phyloP scores from a whole-genome alignment of 2,797 vertebrate genomes.

The Epinephelus awoara region DNA sequence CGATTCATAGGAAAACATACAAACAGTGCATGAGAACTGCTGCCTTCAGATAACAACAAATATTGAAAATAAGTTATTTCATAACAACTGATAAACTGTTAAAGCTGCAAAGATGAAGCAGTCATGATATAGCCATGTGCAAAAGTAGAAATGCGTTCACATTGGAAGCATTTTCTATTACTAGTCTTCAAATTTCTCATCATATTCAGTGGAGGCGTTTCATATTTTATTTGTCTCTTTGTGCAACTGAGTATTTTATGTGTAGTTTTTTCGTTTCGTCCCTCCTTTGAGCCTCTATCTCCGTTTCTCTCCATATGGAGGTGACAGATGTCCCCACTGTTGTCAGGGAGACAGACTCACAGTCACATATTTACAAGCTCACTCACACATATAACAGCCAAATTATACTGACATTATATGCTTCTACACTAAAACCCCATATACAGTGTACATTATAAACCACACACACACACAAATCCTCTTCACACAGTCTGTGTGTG shows the following conservation, averaged over 20 bases:
- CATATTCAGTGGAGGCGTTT: background rate
- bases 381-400: slow-evolving; percentile 37
- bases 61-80: background rate
- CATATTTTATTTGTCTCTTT: slow-evolving; percentile 20
- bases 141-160: background rate
- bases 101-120: background rate
- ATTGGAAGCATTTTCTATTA: background rate
- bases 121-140: background rate
- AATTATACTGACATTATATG: slow-evolving; percentile 28
- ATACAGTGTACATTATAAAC: slow-evolving; percentile 11
- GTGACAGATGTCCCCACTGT: slow-evolving; percentile 76
- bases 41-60: too few species aligned
- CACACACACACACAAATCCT: too few species aligned
- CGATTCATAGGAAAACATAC: too few species aligned
- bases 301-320: slow-evolving; percentile 69
- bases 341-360: slow-evolving; percentile 66
- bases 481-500: slow-evolving; percentile 5
- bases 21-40: too few species aligned
- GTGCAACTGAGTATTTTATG: slow-evolving; percentile 27
- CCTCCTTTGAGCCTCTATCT: slow-evolving; percentile 42
- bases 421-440: slow-evolving; percentile 9
- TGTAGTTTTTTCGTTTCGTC: background rate
- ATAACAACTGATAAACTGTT: background rate
- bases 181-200: background rate
- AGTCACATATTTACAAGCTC: slow-evolving; percentile 45